Percentiles rank a stretch among this genome's conserved stretches.
These are phyloP conservation scores for Botia kubotai DNA, from an alignment of 2,797 vertebrate genomes.

Conservation along the genomic window DNA sequence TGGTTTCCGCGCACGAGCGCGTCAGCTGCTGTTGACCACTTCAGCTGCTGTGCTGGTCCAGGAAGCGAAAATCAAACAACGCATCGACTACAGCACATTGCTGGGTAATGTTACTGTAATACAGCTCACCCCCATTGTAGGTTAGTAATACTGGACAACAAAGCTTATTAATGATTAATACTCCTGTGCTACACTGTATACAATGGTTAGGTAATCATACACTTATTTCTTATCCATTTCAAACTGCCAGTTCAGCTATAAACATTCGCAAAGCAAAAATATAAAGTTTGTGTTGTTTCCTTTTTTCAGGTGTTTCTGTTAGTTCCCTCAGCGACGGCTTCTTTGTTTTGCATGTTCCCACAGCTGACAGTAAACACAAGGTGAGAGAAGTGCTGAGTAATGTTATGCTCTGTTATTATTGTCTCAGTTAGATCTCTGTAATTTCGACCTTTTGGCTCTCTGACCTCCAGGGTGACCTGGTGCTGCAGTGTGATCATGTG, in stretches of 20 bases:
- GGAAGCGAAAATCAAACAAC: conserved; percentile 93
- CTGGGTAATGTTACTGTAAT: conserved; percentile 77
- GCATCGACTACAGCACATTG: conserved; percentile 86
- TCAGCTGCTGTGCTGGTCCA: conserved; percentile 82
- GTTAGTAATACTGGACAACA: not conserved
- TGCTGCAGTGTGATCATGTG: conserved; percentile 91
- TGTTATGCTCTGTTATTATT: not conserved
- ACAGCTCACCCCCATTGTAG: conserved; percentile 36
- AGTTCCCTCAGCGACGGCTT: conserved; percentile 92
- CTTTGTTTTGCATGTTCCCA: conserved; percentile 91
- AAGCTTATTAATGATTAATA: no score
- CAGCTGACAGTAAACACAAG: conserved; percentile 94
- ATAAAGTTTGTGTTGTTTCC: not conserved
- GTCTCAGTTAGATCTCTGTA: no score
- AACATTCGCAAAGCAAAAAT: no score
- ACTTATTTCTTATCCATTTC: not conserved
- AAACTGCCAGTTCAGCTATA: no score
- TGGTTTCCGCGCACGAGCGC: conserved; percentile 89
- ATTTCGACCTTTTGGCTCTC: conserved; percentile 45
- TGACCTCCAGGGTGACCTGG: conserved; percentile 85
- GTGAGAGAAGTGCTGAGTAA: conserved; percentile 61
- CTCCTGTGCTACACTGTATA: no score
- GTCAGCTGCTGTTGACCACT: conserved; percentile 90
- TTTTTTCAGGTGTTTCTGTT: conserved; percentile 87
- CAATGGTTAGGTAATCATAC: conserved; percentile 22